These are phyloP conservation scores for Stenodema calcarata DNA, from an alignment of 2,888 invertebrate species.

Conservation along the genomic window DNA sequence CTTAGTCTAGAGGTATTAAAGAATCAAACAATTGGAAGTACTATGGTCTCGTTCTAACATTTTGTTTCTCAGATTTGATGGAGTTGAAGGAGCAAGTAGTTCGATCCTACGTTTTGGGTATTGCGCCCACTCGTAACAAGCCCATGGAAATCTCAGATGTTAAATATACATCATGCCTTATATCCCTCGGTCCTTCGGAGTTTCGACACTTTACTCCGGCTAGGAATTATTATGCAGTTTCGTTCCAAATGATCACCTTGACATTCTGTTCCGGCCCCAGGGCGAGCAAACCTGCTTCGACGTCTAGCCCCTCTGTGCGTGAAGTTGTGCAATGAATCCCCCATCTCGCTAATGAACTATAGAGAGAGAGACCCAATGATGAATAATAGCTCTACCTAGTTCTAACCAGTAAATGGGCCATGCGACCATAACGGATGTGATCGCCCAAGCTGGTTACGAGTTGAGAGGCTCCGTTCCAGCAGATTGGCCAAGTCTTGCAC, in stretches of 20 bases:
- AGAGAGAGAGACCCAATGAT: background rate
- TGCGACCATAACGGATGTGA: slow-evolving; percentile 11
- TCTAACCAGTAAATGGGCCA: background rate
- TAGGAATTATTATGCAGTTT: background rate
- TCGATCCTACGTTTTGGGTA: too few species aligned
- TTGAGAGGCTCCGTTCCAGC: background rate
- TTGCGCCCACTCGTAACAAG: too few species aligned
- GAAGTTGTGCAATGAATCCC: background rate
- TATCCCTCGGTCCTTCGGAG: too few species aligned
- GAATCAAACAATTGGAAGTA: too few species aligned
- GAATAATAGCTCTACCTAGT: slow-evolving; percentile 8
- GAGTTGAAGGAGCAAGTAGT: too few species aligned
- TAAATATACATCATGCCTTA: too few species aligned
- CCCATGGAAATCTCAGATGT: too few species aligned
- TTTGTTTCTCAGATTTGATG: too few species aligned
- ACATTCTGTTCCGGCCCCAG: background rate
- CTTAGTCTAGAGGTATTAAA: too few species aligned
- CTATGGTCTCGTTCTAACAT: too few species aligned
- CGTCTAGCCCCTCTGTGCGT: background rate
- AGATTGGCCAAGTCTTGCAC: background rate
- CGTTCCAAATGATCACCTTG: background rate
- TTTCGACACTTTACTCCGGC: background rate
- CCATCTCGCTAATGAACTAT: background rate
- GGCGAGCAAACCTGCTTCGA: background rate
- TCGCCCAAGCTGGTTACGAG: background rate